phyloP scores from a whole-genome alignment of 1,140 invertebrate species.

The Lanistes nyassanus region DNA sequence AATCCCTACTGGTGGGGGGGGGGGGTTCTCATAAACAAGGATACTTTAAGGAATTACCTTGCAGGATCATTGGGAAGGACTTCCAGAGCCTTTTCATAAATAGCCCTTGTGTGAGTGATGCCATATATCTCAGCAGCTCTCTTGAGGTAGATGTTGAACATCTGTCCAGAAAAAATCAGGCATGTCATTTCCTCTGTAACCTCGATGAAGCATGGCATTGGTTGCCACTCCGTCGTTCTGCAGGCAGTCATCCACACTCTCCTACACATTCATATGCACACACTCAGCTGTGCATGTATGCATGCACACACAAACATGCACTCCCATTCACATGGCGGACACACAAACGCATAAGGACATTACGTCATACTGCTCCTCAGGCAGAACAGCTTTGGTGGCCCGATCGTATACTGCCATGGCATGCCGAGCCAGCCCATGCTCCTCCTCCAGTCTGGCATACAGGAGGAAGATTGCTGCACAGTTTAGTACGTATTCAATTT shows the following conservation, averaged over 20 bases:
- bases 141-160: constrained; percentile 99
- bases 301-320: not conserved
- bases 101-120: constrained; percentile 93
- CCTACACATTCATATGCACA: too few species aligned
- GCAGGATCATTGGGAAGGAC: constrained; percentile 89
- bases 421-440: constrained; percentile 95
- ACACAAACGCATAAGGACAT: constrained; percentile 22
- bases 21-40: too few species aligned
- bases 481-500: constrained; percentile 2
- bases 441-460: constrained; percentile 98
- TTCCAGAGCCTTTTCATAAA: constrained; percentile 99
- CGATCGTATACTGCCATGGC: constrained; percentile 98
- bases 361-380: constrained; percentile 92
- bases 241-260: too few species aligned
- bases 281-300: not conserved
- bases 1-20: too few species aligned
- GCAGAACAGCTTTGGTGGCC: constrained; percentile 88
- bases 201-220: not conserved
- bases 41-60: constrained; percentile 60
- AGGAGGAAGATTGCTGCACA: constrained; percentile 85
- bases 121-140: constrained; percentile 98
- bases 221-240: too few species aligned
- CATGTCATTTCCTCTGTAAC: not conserved
- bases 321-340: not conserved
- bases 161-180: constrained; percentile 69